Percentiles rank a stretch among this genome's conserved stretches.
These are phyloP conservation scores for Leucoma salicis DNA, from an alignment of 2,888 invertebrate species.

Conservation along the genomic window DNA sequence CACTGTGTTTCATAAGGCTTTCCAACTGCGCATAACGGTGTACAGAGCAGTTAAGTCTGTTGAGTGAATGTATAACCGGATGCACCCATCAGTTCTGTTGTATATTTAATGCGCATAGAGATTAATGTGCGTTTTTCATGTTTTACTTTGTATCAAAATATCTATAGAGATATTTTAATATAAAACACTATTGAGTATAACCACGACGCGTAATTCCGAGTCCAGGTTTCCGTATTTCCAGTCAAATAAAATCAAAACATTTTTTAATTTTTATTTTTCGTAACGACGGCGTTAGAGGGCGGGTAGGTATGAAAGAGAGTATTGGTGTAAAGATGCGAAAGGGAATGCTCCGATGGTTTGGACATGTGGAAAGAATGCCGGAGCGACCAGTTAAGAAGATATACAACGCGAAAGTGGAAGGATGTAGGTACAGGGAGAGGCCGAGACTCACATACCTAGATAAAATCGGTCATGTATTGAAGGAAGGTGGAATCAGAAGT, in stretches of 20 bases:
- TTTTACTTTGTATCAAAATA: not conserved
- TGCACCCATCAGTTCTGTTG: slow-evolving; percentile 20
- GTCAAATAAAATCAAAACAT: not conserved
- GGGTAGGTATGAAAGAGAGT: no score
- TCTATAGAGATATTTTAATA: not conserved
- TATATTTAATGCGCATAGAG: slow-evolving; percentile 2
- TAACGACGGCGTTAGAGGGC: no score
- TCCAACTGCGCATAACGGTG: slow-evolving; percentile 20
- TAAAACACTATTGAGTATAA: not conserved
- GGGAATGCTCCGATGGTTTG: no score
- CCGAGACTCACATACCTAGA: no score
- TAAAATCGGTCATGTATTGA: no score
- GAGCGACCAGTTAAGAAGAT: no score
- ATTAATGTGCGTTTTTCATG: not conserved
- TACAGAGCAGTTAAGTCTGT: slow-evolving; percentile 10
- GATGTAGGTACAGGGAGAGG: no score
- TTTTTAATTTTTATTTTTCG: no score
- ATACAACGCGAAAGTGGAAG: no score
- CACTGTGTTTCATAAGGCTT: slow-evolving; percentile 8
- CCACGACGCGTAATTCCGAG: not conserved
- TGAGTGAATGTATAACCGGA: slow-evolving; percentile 34
- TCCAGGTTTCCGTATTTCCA: not conserved
- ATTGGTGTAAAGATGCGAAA: no score
- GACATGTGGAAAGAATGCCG: no score
- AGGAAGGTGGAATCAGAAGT: no score